phyloP scores from a whole-genome alignment of 2,113 vertebrate genomes.

The Albula glossodonta region DNA sequence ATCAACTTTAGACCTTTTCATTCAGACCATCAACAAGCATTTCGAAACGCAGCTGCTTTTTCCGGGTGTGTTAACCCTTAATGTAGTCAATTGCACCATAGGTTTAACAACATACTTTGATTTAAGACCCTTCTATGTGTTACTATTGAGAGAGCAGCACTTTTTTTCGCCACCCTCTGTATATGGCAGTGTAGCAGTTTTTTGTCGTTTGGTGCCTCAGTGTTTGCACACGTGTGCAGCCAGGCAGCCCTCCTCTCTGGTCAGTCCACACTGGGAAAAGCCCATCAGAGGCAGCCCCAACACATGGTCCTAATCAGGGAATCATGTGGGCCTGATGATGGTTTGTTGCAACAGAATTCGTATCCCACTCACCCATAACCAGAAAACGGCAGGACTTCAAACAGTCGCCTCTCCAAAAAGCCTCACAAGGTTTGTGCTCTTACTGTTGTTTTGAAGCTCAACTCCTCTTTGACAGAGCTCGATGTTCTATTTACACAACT shows the following conservation, averaged over 20 bases:
- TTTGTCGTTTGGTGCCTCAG: constrained; percentile 64
- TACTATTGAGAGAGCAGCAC: neutral
- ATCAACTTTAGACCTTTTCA: constrained; percentile 60
- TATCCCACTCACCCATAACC: constrained; percentile 85
- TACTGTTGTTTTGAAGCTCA: constrained; percentile 87
- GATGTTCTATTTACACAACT: constrained; percentile 88
- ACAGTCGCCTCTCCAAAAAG: constrained; percentile 77
- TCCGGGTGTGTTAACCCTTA: constrained; percentile 50
- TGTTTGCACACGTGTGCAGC: constrained; percentile 78
- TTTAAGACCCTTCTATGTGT: neutral
- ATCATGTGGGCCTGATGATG: constrained; percentile 77
- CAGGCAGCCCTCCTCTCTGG: constrained; percentile 38
- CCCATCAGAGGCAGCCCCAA: constrained; percentile 69
- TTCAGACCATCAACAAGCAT: constrained; percentile 58
- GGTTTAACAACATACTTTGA: neutral
- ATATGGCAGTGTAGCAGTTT: constrained; percentile 46
- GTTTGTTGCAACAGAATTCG: constrained; percentile 82
- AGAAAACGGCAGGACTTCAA: constrained; percentile 84
- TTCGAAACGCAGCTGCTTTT: constrained; percentile 46
- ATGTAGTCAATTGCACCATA: constrained; percentile 20
- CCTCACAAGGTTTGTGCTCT: constrained; percentile 79
- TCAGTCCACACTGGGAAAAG: constrained; percentile 62
- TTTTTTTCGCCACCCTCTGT: neutral
- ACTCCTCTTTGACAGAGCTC: constrained; percentile 81
- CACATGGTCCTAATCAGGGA: constrained; percentile 89